A percentile compares a stretch with the other conserved stretches of the same genome.
These are phyloP conservation scores for Drosophila mercatorum DNA, from an alignment of 2,888 invertebrate species.

Conservation along the genomic window DNA sequence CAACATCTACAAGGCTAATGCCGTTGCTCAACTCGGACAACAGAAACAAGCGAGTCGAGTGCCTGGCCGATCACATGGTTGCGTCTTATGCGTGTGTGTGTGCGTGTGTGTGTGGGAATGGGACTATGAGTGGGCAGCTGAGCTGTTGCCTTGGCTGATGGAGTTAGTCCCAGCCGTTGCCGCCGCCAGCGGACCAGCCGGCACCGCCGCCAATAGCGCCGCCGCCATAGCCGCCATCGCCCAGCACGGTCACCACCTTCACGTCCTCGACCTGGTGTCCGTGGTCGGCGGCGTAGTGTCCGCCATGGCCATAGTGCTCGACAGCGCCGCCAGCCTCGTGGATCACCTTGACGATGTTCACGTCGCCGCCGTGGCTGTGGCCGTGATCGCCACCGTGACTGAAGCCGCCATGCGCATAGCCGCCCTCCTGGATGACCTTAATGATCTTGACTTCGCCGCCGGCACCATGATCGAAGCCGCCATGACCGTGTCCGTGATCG, in stretches of 20 bases:
- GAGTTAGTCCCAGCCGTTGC: slow-evolving; percentile 52
- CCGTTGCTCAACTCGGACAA: slow-evolving; percentile 66
- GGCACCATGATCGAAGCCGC: slow-evolving; percentile 20
- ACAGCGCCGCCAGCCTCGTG: slow-evolving; percentile 43
- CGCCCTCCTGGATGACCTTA: slow-evolving; percentile 28
- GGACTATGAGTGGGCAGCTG: neutral
- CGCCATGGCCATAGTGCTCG: slow-evolving; percentile 35
- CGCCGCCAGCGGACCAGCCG: slow-evolving; percentile 22
- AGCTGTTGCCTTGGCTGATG: neutral
- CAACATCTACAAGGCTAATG: slow-evolving; percentile 69
- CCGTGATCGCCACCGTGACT: slow-evolving; percentile 16
- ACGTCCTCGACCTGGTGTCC: slow-evolving; percentile 43
- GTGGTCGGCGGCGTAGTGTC: slow-evolving; percentile 27
- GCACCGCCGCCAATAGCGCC: slow-evolving; percentile 22
- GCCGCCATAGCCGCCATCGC: slow-evolving; percentile 29
- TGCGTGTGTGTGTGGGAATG: slow-evolving; percentile 3
- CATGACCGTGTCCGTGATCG: slow-evolving; percentile 2
- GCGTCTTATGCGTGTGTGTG: slow-evolving; percentile 1
- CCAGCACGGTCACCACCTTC: slow-evolving; percentile 47
- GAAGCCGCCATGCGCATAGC: slow-evolving; percentile 13
- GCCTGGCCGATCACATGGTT: slow-evolving; percentile 48
- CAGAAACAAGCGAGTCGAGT: slow-evolving; percentile 62
- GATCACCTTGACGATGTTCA: slow-evolving; percentile 59
- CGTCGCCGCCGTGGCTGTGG: slow-evolving; percentile 41
- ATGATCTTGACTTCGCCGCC: slow-evolving; percentile 28